These are phyloP conservation scores for Poeciliopsis retropinna DNA, from an alignment of 2,113 vertebrate species.

Conservation along the genomic window DNA sequence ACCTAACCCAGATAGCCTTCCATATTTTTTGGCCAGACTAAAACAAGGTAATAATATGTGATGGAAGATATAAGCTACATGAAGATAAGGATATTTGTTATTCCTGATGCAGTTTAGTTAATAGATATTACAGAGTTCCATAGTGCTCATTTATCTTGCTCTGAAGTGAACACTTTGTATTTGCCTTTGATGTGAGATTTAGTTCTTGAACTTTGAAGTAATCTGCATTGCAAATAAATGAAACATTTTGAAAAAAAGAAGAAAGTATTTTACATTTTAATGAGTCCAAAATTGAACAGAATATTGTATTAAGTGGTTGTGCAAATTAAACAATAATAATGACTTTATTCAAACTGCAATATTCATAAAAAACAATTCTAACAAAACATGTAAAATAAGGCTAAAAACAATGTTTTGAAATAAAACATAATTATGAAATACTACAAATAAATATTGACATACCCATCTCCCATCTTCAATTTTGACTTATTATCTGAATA, in stretches of 20 bases:
- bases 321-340: too few relatives aligned
- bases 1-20: too few relatives aligned
- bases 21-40: too few relatives aligned
- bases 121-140: slow-evolving; percentile 12
- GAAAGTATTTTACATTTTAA: neutral
- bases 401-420: too few relatives aligned
- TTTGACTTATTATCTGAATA: too few relatives aligned
- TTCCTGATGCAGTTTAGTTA: slow-evolving; percentile 28
- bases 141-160: slow-evolving; percentile 13
- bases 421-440: too few relatives aligned
- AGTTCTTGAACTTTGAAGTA: slow-evolving; percentile 27
- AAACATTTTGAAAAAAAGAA: neutral
- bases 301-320: neutral
- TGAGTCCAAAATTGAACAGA: neutral
- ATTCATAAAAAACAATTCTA: too few relatives aligned
- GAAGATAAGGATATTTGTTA: slow-evolving; percentile 5
- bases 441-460: too few relatives aligned
- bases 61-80: neutral
- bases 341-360: too few relatives aligned
- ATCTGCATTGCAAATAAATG: slow-evolving; percentile 51
- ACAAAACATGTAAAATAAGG: too few relatives aligned
- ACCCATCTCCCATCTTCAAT: too few relatives aligned
- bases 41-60: neutral
- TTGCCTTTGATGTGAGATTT: slow-evolving; percentile 38
- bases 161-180: slow-evolving; percentile 23